Base-by-base conservation (phyloP, 2,888 invertebrate genomes). In the Scotopteryx bipunctaria region DNA sequence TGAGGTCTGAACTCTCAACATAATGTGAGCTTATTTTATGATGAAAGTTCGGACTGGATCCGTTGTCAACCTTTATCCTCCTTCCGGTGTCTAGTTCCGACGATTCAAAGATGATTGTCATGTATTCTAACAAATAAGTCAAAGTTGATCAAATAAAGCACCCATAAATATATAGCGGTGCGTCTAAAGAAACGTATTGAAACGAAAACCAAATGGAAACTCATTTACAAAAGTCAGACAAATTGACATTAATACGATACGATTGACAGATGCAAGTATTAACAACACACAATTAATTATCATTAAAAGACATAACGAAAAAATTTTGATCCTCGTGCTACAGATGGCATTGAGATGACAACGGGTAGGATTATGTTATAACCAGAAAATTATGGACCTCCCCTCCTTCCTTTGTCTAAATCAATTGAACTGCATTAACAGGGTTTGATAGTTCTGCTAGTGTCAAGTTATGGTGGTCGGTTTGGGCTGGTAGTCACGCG, bases 331-430 rank as follows among this genome's bases (percentile, higher is more conserved):
- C 73, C 71, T 86, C 88, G 88, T 88, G 88, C 71, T 72, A 73
- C 67, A 80, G 75, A 75, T 81, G 87, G 86, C 89, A 89, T 88
- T 89, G 89, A 89, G 86, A 87, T 75, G 86, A 88, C 88, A 88
- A 81, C 81, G 70, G 73, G 69, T 79, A 73, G 83, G 79, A 86
- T 87, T 83, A 81, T 75, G 70, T 71, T 69, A 67, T 76, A 72
- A 71, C 85, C 81, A 82, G 16, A 55, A 9, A 60, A 59, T 5
- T 0, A 15, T 50, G 80, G 73, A 8, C 77, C 68, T n/a, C 60
- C 63, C 42, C 53, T 37, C 70, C 67, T 59, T 69, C 55, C 59
- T 61, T 15, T 38, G 49, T 43, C 46, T 43, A 40, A 45, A 8
- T 53, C 45, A 49, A 53, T 25, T 23, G 29, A 42, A 45, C 44